Percentiles rank a stretch among this genome's conserved stretches.
These are phyloP conservation scores for Mylabris phalerata DNA, from an alignment of 1,140 invertebrate species.

Conservation along the genomic window DNA sequence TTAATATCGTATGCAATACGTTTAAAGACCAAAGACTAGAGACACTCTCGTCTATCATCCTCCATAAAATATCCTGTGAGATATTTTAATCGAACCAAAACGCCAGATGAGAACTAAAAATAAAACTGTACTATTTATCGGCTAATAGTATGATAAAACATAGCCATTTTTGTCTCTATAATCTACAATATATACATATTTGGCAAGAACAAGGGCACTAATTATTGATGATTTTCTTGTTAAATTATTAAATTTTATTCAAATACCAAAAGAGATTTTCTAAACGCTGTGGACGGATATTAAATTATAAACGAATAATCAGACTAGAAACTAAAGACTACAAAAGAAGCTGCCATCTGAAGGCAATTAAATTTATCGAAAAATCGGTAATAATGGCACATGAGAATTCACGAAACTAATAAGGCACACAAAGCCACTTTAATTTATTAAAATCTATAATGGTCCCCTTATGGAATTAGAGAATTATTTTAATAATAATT, in stretches of 20 bases:
- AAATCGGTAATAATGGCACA: too few relatives aligned
- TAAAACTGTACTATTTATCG: constrained; percentile 30
- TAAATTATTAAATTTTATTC: too few relatives aligned
- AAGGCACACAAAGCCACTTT: not conserved
- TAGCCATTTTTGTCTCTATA: constrained; percentile 8
- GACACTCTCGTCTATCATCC: constrained; percentile 33
- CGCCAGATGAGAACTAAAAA: constrained; percentile 16
- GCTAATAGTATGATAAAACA: constrained; percentile 34
- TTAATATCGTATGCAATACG: constrained; percentile 8
- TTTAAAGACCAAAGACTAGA: constrained; percentile 29
- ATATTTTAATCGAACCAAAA: not conserved
- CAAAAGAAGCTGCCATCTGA: too few relatives aligned
- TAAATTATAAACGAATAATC: too few relatives aligned
- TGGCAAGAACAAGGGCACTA: too few relatives aligned
- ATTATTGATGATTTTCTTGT: too few relatives aligned
- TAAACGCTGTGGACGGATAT: too few relatives aligned
- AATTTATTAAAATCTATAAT: constrained; percentile 2
- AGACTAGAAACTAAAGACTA: too few relatives aligned
- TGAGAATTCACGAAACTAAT: too few relatives aligned
- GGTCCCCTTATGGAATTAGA: constrained; percentile 14
- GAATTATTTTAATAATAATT: not conserved
- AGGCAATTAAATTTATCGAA: too few relatives aligned
- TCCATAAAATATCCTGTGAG: constrained; percentile 8
- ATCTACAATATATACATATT: not conserved
- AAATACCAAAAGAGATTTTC: too few relatives aligned